Evolutionary conservation across 2,113 vertebrate species (phyloP).

Genomic region (Astur gentilis): DNA sequence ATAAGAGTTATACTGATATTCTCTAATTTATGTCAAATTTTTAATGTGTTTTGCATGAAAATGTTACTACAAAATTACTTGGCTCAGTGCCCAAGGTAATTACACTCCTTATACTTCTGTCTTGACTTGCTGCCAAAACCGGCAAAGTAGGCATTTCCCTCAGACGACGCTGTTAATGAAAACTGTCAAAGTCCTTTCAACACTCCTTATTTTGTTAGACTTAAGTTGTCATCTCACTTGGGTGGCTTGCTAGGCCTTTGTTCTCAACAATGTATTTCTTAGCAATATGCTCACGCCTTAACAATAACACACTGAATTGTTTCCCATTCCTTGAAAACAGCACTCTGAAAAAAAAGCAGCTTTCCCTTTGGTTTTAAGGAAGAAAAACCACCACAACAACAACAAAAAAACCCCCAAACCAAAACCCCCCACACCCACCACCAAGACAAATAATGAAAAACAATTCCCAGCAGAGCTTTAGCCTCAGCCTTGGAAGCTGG

Average conservation of each 20-base stretch:
- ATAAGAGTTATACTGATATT: not conserved
- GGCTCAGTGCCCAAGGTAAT: conserved; percentile 34
- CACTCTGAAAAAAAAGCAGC: not conserved
- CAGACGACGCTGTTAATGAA: conserved; percentile 37
- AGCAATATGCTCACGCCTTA: not conserved
- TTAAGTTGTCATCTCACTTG: conserved; percentile 46
- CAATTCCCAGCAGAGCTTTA: not conserved
- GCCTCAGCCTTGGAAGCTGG: not conserved
- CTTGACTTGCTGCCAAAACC: conserved; percentile 11
- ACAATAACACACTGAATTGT: not conserved
- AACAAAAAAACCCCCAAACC: rapidly evolving
- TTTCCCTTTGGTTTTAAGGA: not conserved
- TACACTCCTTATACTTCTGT: not conserved
- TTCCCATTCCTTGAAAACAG: not conserved
- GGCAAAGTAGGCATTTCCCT: conserved; percentile 28
- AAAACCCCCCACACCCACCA: rapidly evolving
- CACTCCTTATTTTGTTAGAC: conserved; percentile 30
- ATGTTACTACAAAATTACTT: conserved; percentile 5
- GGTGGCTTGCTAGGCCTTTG: conserved; percentile 2
- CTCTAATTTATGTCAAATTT: conserved; percentile 34
- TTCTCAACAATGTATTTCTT: not conserved
- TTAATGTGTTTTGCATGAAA: conserved; percentile 32
- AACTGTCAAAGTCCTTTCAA: conserved; percentile 47
- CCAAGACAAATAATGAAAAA: not conserved
- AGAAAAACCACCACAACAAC: not conserved